A percentile compares a stretch with the other conserved stretches of the same genome.
Evolutionary conservation across 2,888 invertebrate species (phyloP).

Genomic region (Neoitamus cyanurus): DNA sequence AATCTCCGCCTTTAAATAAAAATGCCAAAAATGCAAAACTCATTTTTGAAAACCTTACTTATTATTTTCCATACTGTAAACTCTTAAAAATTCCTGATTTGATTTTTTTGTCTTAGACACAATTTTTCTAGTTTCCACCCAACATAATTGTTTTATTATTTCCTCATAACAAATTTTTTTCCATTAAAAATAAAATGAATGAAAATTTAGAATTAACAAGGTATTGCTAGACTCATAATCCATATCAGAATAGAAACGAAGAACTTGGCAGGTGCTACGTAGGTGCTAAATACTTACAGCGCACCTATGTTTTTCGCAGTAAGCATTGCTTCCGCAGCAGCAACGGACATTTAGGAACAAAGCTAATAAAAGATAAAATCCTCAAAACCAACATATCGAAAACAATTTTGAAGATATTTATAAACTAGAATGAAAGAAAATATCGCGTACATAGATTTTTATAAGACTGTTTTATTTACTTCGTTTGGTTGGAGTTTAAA

Average conservation of each 20-base stretch:
- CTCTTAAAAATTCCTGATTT: too few species aligned
- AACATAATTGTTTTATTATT: neutral
- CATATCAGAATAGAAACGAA: neutral
- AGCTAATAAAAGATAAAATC: constrained; percentile 17
- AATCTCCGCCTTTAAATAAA: too few species aligned
- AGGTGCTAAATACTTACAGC: neutral
- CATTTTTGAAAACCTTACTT: too few species aligned
- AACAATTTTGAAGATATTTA: constrained; percentile 26
- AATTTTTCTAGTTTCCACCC: too few species aligned
- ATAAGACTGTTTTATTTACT: neutral
- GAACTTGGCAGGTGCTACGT: neutral
- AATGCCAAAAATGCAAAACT: too few species aligned
- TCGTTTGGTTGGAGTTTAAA: constrained; percentile 16
- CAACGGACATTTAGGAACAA: neutral
- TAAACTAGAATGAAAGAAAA: neutral
- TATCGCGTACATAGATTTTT: constrained; percentile 9
- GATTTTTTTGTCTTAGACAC: too few species aligned
- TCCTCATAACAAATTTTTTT: neutral
- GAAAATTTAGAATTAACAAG: neutral
- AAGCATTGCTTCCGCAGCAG: neutral
- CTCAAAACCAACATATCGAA: constrained; percentile 38
- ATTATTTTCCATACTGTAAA: too few species aligned
- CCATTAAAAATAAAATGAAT: neutral
- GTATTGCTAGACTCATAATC: neutral
- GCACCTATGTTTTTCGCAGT: neutral